Evolutionary conservation across 1,140 invertebrate species (phyloP), one percentile per base, ranked within the genome.

Genomic region (Samia ricini): DNA sequence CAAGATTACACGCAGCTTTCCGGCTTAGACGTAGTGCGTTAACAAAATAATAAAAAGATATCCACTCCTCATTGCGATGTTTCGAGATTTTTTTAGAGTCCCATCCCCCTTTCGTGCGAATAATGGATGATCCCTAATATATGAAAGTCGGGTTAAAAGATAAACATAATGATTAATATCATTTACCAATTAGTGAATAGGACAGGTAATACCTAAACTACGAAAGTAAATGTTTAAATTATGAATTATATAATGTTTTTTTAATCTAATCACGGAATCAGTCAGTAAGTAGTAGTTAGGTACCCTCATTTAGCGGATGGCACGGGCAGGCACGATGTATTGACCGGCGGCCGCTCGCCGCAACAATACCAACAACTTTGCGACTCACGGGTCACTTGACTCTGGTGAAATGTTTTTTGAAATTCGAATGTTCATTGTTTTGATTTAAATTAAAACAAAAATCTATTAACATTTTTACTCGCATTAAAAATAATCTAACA

Each of bases 201-300:
- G 2, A 42, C 12, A 42, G 33, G 1, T 42, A 15, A 42, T 42
- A 42, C 12, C n/a, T 42, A 42, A 4, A 7, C 1, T 15, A 42
- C 0, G 33, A n/a, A 56, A 52, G 21, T 59, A 50, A 55, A 57
- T 58, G 60, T 65, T 68, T 49, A 56, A 69, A 72, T 56, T 66
- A 69, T 23, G 64, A 71, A 68, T 69, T 18, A 63, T 74, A 64
- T 19, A 36, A 6, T 36, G 12, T 63, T 69, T 76, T 71, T 77
- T 76, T 74, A 72, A 75, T 77, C 72, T 72, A 68, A 77, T 77
- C 76, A 75, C 68, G 72, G 61, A 72, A 77, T 73, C 75, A 69
- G 63, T 64, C 59, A 42, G 33, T 42, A 42, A 3, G n/a, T n/a
- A n/a, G n/a, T n/a, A n/a, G n/a, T n/a, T n/a, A n/a, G 23, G 60